Conservation (phyloP, 2,888 invertebrate species). For the Dastarcus helophoroides region DNA sequence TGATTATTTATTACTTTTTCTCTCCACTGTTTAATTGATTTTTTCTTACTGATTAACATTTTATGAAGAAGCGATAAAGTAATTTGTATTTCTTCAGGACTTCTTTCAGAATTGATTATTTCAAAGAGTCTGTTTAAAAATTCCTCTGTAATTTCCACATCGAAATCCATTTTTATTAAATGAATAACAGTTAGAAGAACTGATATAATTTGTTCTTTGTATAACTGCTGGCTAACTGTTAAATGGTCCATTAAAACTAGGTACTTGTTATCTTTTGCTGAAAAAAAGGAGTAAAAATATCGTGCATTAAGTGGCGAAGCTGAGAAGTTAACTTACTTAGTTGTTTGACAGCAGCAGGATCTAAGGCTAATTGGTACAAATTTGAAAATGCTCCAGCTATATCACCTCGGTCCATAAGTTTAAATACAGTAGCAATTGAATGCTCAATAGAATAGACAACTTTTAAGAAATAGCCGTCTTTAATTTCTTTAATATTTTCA, state of each 20-base stretch:
- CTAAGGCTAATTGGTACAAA: conserved; percentile 23
- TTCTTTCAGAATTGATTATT: conserved; percentile 21
- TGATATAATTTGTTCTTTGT: conserved; percentile 18
- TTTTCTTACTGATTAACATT: conserved; percentile 22
- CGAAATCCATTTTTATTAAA: conserved; percentile 24
- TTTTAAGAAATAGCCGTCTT: conserved; percentile 29
- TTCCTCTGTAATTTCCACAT: conserved; percentile 18
- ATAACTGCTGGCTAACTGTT: conserved; percentile 7
- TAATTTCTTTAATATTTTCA: conserved; percentile 25
- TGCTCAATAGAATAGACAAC: conserved; percentile 27
- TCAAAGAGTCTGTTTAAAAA: conserved; percentile 23
- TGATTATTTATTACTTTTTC: conserved; percentile 23
- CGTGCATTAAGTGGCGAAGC: too few species aligned
- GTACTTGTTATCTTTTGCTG: conserved; percentile 11
- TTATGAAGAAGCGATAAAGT: conserved; percentile 27
- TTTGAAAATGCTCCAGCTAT: conserved; percentile 20
- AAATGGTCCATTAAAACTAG: conserved; percentile 10
- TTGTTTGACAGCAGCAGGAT: conserved; percentile 29
- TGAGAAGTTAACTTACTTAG: too few species aligned
- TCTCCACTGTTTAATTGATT: conserved; percentile 22
- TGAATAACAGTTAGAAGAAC: conserved; percentile 25
- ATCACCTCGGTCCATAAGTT: conserved; percentile 10
- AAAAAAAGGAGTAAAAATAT: conserved; percentile 4
- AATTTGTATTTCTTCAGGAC: conserved; percentile 22
- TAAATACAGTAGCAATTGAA: conserved; percentile 24